Conservation (phyloP, 2,113 vertebrate species). For the Pan troglodytes region NHGRI_mPanTro3-v2.1_pri NC_072417.2:76215001-76215500, state of each 20-base stretch:
- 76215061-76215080: slow-evolving; percentile 35
- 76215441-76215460: too few species aligned
- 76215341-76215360: too few species aligned
- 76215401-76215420: too few species aligned
- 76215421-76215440: too few species aligned
- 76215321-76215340: too few species aligned
- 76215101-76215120: slow-evolving; percentile 42
- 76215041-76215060: neutral
- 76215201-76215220: slow-evolving; percentile 22
- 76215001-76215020: slow-evolving; percentile 30
- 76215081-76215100: slow-evolving; percentile 32
- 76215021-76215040: neutral
- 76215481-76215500: too few species aligned
- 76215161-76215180: slow-evolving; percentile 7
- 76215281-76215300: neutral
- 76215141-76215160: slow-evolving; percentile 32
- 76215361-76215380: too few species aligned
- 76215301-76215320: too few species aligned
- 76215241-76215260: neutral
- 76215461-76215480: too few species aligned
- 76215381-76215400: too few species aligned
- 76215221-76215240: slow-evolving; percentile 23
- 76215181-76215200: slow-evolving; percentile 23
- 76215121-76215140: neutral
- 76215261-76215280: neutral